phyloP scores from a whole-genome alignment of 2,113 vertebrate genomes.

The Forbesichthys papilliferus region DNA sequence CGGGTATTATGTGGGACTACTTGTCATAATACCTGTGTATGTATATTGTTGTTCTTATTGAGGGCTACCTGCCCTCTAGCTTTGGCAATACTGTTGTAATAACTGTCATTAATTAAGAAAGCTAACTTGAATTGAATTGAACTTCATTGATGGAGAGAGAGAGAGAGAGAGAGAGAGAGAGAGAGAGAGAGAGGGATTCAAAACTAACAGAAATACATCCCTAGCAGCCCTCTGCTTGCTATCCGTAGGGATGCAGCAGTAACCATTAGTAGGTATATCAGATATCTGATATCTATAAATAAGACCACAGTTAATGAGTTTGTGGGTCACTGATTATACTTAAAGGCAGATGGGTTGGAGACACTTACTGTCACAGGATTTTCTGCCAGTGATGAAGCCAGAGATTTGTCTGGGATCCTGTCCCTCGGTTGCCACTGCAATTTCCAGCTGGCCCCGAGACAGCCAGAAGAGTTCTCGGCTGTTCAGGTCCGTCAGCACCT shows the following conservation, averaged over 20 bases:
- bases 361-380: slow-evolving; percentile 92
- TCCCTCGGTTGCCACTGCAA: slow-evolving; percentile 80
- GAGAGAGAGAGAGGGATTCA: slow-evolving; percentile 37
- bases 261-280: not conserved
- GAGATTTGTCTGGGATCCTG: slow-evolving; percentile 75
- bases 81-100: too few relatives aligned
- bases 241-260: not conserved
- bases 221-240: not conserved
- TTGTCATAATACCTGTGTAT: too few relatives aligned
- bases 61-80: too few relatives aligned
- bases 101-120: too few relatives aligned
- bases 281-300: not conserved
- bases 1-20: too few relatives aligned
- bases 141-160: not conserved
- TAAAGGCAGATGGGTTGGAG: not conserved
- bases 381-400: slow-evolving; percentile 85
- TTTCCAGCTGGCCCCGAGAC: slow-evolving; percentile 87
- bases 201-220: slow-evolving; percentile 28
- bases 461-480: slow-evolving; percentile 89
- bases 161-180: slow-evolving; percentile 21
- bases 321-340: not conserved
- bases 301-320: not conserved
- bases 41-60: too few relatives aligned
- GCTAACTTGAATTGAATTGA: too few relatives aligned
- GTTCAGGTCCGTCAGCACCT: slow-evolving; percentile 88